Evolutionary conservation across 35 echinoderm and acorn worm species (phyloP).

Genomic region (Lytechinus variegatus): DNA sequence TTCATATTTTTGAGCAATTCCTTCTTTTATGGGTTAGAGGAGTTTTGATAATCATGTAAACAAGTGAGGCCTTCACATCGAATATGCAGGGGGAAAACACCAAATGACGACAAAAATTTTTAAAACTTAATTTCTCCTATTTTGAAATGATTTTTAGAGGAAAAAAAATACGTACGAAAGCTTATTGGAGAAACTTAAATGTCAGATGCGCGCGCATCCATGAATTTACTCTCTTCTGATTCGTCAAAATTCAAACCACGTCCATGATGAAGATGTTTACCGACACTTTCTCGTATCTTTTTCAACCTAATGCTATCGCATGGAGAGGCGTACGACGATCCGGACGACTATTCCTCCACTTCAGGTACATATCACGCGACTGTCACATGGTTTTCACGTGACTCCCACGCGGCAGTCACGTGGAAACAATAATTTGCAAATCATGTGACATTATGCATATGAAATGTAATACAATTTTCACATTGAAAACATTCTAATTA

Average conservation of each 20-base stretch:
- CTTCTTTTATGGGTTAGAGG: no score
- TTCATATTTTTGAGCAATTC: no score
- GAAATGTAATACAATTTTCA: neutral
- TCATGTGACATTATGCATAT: constrained; percentile 49
- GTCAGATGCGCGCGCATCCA: constrained; percentile 24
- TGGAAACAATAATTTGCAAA: constrained; percentile 18
- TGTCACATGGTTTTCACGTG: constrained; percentile 39
- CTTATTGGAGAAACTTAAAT: neutral
- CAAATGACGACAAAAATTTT: no score
- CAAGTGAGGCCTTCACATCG: no score
- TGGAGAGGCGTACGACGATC: constrained; percentile 92
- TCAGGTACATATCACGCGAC: constrained; percentile 74
- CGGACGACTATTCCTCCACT: constrained; percentile 65
- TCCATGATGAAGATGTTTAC: constrained; percentile 53
- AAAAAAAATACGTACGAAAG: no score
- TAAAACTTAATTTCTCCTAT: no score
- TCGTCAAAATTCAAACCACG: neutral
- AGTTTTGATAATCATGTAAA: no score
- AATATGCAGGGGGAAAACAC: no score
- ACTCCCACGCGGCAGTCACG: neutral
- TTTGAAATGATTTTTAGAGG: no score
- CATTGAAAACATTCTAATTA: neutral
- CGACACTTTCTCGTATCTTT: constrained; percentile 69
- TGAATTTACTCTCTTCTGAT: neutral
- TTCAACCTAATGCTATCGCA: constrained; percentile 82